A percentile compares a stretch with the other conserved stretches of the same genome.
Conservation (phyloP, 2,113 vertebrate species). For the Hemicordylus capensis region DNA sequence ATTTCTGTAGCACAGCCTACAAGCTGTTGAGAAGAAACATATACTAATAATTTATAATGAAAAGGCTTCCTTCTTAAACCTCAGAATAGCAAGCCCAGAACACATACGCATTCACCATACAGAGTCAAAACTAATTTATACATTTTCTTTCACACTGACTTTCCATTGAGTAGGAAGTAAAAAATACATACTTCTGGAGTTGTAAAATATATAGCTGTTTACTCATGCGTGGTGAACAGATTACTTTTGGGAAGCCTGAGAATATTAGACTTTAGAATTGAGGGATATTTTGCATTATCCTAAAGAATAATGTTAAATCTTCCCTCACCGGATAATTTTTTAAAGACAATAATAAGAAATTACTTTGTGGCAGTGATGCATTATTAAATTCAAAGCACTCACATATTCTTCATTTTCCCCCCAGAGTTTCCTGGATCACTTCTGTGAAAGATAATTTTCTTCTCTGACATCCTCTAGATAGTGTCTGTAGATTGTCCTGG, state of each 20-base stretch:
- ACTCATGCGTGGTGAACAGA: conserved; percentile 59
- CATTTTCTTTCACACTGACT: conserved; percentile 41
- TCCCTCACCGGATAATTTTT: conserved; percentile 38
- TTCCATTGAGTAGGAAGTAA: conserved; percentile 35
- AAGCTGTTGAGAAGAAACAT: neutral
- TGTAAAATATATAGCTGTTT: conserved; percentile 60
- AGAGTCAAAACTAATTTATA: conserved; percentile 15
- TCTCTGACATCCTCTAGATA: conserved; percentile 58
- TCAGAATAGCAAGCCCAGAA: conserved; percentile 22
- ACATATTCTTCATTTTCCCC: conserved; percentile 30
- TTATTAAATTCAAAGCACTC: conserved; percentile 55
- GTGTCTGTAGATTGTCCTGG: conserved; percentile 52
- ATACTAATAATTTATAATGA: conserved; percentile 28
- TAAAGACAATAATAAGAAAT: conserved; percentile 51
- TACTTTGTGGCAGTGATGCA: conserved; percentile 40
- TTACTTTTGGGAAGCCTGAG: conserved; percentile 56
- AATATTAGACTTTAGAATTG: conserved; percentile 49
- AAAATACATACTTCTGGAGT: conserved; percentile 28
- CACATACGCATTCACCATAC: neutral
- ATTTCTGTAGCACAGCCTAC: conserved; percentile 18
- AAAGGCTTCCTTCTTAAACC: conserved; percentile 21
- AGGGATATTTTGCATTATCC: conserved; percentile 56
- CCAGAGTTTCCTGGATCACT: conserved; percentile 49
- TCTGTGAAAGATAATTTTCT: conserved; percentile 59
- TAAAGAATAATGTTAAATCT: conserved; percentile 62